phyloP scores from a whole-genome alignment of 1,140 invertebrate species.

The Drosophila malerkotliana region DNA sequence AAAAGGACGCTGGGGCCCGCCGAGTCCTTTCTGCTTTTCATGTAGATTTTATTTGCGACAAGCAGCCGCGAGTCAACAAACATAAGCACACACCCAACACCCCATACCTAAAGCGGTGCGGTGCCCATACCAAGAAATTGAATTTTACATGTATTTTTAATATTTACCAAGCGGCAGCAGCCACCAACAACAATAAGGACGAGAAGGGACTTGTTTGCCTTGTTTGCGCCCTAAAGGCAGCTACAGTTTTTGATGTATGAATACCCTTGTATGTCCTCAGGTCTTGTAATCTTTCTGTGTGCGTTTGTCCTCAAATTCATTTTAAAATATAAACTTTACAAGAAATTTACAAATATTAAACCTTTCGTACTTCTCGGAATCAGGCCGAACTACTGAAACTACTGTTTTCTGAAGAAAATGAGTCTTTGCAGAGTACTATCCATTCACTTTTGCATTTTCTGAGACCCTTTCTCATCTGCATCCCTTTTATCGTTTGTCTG shows the following conservation, averaged over 20 bases:
- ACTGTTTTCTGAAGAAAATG: not conserved
- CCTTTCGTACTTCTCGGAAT: not conserved
- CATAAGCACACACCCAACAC: slow-evolving; percentile 36
- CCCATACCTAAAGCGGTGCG: slow-evolving; percentile 2
- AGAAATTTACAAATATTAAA: not conserved
- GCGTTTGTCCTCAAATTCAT: slow-evolving; percentile 1
- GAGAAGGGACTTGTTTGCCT: slow-evolving; percentile 47
- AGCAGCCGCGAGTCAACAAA: slow-evolving; percentile 78
- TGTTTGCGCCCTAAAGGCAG: slow-evolving; percentile 49
- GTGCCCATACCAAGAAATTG: slow-evolving; percentile 61
- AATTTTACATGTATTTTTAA: slow-evolving; percentile 81
- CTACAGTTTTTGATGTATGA: slow-evolving; percentile 53
- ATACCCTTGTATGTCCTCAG: slow-evolving; percentile 30
- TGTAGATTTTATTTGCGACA: slow-evolving; percentile 78
- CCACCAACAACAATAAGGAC: slow-evolving; percentile 47
- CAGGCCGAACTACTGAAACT: not conserved
- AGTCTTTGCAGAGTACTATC: not conserved
- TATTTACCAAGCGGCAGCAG: slow-evolving; percentile 57
- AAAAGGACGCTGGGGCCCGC: slow-evolving; percentile 1
- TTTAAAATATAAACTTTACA: not conserved
- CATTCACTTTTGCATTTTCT: not conserved
- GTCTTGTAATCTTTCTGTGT: slow-evolving; percentile 11
- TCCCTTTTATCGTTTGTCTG: slow-evolving; percentile 36
- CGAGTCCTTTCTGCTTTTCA: slow-evolving; percentile 55
- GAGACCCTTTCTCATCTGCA: slow-evolving; percentile 27